A percentile compares a stretch with the other conserved stretches of the same genome.
These are phyloP conservation scores for Alethe castanea DNA, from an alignment of 2,113 vertebrate species.

Conservation along the genomic window DNA sequence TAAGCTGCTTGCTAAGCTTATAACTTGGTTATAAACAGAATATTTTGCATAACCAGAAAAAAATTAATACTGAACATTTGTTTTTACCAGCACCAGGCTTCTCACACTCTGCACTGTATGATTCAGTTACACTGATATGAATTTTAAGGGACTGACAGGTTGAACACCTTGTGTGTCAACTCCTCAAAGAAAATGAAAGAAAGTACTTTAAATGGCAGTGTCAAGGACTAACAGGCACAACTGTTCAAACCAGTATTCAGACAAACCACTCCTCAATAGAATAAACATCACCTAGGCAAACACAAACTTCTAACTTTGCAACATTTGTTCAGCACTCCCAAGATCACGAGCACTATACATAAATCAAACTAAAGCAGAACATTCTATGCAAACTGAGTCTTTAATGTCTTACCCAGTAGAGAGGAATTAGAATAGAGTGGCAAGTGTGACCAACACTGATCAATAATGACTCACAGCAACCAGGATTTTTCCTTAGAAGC, in stretches of 20 bases:
- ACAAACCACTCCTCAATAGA: background rate
- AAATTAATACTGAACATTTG: background rate
- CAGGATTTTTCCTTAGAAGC: background rate
- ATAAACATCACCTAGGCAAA: slow-evolving; percentile 2
- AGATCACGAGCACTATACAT: background rate
- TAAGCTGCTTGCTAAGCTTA: background rate
- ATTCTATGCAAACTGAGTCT: background rate
- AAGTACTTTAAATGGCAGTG: background rate
- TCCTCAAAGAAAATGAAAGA: background rate
- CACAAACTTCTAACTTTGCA: background rate
- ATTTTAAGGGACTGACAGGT: background rate
- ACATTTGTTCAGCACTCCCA: background rate
- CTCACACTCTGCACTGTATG: background rate
- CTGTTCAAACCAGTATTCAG: slow-evolving; percentile 9
- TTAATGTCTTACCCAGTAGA: background rate
- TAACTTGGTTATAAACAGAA: background rate
- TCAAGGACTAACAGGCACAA: background rate
- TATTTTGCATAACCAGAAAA: background rate
- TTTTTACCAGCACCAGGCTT: background rate
- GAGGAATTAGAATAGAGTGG: background rate
- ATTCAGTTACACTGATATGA: background rate
- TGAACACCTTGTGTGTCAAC: background rate
- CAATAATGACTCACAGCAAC: background rate
- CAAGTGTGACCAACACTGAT: background rate
- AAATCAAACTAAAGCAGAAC: background rate